These are phyloP conservation scores for Epinotia brunnichana DNA, from an alignment of 2,888 invertebrate genomes.

Conservation along the genomic window DNA sequence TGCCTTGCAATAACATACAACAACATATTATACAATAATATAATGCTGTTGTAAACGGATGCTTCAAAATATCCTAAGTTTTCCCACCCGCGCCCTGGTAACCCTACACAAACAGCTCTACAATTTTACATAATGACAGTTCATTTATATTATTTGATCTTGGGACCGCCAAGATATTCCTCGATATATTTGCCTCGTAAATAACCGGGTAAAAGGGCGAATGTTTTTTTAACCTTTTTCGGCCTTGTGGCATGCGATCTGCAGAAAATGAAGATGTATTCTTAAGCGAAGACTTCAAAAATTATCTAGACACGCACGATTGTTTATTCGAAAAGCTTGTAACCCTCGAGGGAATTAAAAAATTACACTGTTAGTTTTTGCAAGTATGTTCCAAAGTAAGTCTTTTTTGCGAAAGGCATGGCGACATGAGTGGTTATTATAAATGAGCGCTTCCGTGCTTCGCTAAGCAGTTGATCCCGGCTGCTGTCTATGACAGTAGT, in stretches of 20 bases:
- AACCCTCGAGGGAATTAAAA: neutral
- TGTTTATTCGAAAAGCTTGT: neutral
- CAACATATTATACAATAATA: too few species aligned
- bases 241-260: constrained; percentile 68
- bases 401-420: neutral
- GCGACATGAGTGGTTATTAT: too few species aligned
- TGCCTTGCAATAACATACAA: too few species aligned
- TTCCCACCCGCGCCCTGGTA: neutral
- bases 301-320: neutral
- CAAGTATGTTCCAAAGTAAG: too few species aligned
- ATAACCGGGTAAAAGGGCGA: constrained; percentile 59
- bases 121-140: constrained; percentile 66
- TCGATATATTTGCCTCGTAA: constrained; percentile 50
- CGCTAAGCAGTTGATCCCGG: too few species aligned
- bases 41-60: too few species aligned
- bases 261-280: constrained; percentile 20
- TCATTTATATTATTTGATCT: constrained; percentile 66
- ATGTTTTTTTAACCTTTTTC: constrained; percentile 53
- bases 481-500: too few species aligned
- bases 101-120: constrained; percentile 44
- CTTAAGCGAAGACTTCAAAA: constrained; percentile 2
- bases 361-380: too few species aligned
- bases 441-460: too few species aligned
- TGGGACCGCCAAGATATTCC: constrained; percentile 51
- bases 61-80: neutral